Conservation (phyloP, 2,797 vertebrate genomes). For the Austrolebias charrua region DNA sequence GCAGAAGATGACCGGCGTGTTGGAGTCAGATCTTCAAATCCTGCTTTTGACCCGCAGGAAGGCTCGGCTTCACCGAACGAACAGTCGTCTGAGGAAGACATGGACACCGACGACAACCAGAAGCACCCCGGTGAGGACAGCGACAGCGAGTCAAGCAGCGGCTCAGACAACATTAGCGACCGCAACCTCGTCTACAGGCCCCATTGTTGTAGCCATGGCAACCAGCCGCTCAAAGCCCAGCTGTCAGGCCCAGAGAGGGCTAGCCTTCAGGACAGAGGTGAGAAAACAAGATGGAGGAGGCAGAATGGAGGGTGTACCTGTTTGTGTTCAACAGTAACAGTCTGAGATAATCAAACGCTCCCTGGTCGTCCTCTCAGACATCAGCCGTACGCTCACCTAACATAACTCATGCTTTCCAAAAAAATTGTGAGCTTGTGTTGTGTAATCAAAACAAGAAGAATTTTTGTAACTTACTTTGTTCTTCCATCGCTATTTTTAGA, state of each 20-base stretch:
- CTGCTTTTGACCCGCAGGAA: conserved; percentile 38
- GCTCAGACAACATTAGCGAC: conserved; percentile 49
- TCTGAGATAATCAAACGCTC: not conserved
- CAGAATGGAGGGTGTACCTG: not conserved
- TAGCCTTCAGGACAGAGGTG: conserved; percentile 54
- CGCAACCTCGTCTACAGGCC: conserved; percentile 57
- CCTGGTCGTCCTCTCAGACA: no score
- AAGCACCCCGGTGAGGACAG: conserved; percentile 59
- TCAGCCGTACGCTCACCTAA: not conserved
- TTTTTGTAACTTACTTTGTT: not conserved
- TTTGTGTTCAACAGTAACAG: not conserved
- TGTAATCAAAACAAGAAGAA: not conserved
- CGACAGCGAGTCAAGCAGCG: conserved; percentile 62
- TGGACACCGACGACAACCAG: conserved; percentile 57
- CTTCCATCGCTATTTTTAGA: conserved; percentile 38
- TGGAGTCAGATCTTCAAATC: conserved; percentile 19
- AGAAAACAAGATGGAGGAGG: conserved; percentile 29
- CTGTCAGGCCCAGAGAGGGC: conserved; percentile 49
- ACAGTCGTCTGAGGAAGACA: conserved; percentile 58
- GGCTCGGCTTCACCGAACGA: conserved; percentile 5
- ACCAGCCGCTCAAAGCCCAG: conserved; percentile 49
- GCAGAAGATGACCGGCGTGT: not conserved
- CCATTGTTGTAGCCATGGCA: conserved; percentile 54
- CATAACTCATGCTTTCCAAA: not conserved
- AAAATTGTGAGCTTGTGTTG: no score